phyloP scores from a whole-genome alignment of 92 coral and sea anemone species.

The Hydrozoanthus gracilis region DNA sequence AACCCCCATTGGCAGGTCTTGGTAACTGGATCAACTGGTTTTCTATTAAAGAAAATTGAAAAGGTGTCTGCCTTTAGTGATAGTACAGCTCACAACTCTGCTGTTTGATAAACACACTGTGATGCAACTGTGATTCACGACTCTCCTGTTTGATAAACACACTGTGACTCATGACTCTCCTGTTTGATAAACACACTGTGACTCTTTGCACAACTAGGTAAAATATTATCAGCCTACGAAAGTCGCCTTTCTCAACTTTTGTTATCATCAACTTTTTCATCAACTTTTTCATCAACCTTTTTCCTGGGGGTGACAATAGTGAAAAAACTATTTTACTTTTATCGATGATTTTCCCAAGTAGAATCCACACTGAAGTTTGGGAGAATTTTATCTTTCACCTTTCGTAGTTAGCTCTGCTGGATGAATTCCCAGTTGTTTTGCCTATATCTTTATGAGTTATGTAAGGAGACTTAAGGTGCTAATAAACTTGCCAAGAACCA shows the following conservation, averaged over 20 bases:
- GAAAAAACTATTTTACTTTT: no score
- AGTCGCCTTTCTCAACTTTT: neutral
- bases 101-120: neutral
- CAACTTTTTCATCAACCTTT: neutral
- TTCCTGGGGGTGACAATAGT: neutral
- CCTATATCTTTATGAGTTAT: no score
- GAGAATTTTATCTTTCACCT: no score
- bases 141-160: no score
- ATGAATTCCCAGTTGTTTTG: no score
- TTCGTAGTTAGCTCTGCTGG: no score
- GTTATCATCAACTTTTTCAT: neutral
- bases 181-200: no score
- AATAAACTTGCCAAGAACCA: no score
- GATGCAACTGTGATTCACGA: neutral
- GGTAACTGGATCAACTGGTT: neutral
- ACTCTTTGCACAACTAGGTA: neutral
- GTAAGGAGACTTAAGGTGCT: no score
- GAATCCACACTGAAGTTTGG: no score
- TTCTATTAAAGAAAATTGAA: neutral
- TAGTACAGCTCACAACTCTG: neutral
- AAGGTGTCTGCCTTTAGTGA: neutral
- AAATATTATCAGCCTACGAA: neutral
- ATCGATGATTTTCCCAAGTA: no score
- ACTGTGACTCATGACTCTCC: no score
- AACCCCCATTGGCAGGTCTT: neutral